Evolutionary conservation across 2,113 vertebrate genomes (phyloP).

Genomic region (Podilymbus podiceps): DNA sequence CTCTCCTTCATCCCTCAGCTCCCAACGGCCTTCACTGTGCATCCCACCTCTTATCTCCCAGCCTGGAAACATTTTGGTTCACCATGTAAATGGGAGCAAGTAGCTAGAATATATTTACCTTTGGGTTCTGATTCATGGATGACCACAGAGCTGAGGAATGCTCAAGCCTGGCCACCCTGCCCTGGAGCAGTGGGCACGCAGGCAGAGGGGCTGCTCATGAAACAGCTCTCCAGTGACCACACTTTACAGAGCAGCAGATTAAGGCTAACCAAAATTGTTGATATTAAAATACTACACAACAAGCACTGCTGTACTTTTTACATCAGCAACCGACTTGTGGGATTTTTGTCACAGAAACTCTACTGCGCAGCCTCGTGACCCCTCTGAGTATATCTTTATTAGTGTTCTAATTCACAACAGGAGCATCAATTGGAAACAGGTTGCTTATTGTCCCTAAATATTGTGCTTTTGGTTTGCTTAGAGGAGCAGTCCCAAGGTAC

Average conservation of each 20-base stretch:
- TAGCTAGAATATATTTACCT: background rate
- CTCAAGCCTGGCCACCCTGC: background rate
- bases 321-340: background rate
- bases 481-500: background rate
- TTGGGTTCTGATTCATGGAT: background rate
- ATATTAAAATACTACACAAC: background rate
- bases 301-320: background rate
- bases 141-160: background rate
- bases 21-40: background rate
- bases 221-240: background rate
- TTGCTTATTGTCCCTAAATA: background rate
- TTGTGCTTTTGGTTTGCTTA: background rate
- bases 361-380: background rate
- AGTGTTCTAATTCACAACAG: background rate
- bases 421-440: background rate
- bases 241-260: background rate
- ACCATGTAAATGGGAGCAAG: background rate
- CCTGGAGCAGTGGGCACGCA: accelerated
- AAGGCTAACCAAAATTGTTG: background rate
- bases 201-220: background rate
- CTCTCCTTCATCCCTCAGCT: background rate
- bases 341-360: background rate
- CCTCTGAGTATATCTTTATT: background rate
- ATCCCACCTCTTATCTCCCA: background rate
- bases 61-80: background rate